Percentiles rank a stretch among this genome's conserved stretches.
These are phyloP conservation scores for Philaethria dido DNA, from an alignment of 2,888 invertebrate species.

Conservation along the genomic window DNA sequence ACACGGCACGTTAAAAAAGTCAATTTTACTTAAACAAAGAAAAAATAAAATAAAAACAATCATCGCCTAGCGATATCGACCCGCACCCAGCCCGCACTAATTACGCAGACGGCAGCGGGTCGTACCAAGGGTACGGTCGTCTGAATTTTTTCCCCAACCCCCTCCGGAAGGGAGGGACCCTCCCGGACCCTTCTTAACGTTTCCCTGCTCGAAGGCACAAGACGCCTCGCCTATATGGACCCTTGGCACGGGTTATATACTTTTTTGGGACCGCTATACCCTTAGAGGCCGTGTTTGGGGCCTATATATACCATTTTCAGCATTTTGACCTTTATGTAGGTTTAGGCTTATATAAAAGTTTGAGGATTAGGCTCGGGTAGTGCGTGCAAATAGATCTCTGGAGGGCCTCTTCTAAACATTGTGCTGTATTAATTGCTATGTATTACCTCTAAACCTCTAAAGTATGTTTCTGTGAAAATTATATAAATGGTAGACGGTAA, in stretches of 20 bases:
- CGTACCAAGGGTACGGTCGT: slow-evolving; percentile 79
- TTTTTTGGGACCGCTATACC: slow-evolving; percentile 81
- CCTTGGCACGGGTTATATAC: slow-evolving; percentile 79
- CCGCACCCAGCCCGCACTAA: slow-evolving; percentile 68
- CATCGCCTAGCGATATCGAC: slow-evolving; percentile 57
- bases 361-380: slow-evolving; percentile 54
- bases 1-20: slow-evolving; percentile 8
- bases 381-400: slow-evolving; percentile 47
- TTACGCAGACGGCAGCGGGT: slow-evolving; percentile 80
- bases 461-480: slow-evolving; percentile 17
- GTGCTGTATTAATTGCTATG: slow-evolving; percentile 41
- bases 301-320: slow-evolving; percentile 76
- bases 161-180: slow-evolving; percentile 72
- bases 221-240: slow-evolving; percentile 75
- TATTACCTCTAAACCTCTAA: slow-evolving; percentile 31
- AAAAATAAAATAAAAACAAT: slow-evolving; percentile 21
- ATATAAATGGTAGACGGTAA: slow-evolving; percentile 9
- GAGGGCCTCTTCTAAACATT: slow-evolving; percentile 45
- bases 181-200: slow-evolving; percentile 81
- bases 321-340: slow-evolving; percentile 71
- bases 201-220: slow-evolving; percentile 79
- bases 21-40: slow-evolving; percentile 10
- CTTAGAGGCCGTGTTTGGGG: slow-evolving; percentile 77
- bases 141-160: slow-evolving; percentile 78
- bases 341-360: slow-evolving; percentile 68